These are phyloP conservation scores for Pandemis cinnamomeana DNA, from an alignment of 2,888 invertebrate species.

Conservation along the genomic window DNA sequence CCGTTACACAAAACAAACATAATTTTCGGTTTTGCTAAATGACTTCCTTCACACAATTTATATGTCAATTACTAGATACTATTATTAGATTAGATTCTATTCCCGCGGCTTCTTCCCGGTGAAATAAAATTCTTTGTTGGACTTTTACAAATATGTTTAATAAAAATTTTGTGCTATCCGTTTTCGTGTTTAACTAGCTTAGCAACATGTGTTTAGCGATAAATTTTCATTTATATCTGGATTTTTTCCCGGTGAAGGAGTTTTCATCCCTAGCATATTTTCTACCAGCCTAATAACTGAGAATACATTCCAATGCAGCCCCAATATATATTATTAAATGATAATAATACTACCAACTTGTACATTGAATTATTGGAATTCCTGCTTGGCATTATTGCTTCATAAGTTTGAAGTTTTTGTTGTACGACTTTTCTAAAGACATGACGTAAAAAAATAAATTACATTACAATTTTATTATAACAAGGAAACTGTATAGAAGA, in stretches of 20 bases:
- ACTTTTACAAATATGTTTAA: too few relatives aligned
- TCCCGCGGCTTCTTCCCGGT: too few relatives aligned
- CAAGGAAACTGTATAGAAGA: neutral
- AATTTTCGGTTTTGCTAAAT: neutral
- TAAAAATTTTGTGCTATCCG: too few relatives aligned
- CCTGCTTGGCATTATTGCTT: conserved; percentile 55
- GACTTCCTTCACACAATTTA: neutral
- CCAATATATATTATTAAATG: conserved; percentile 54
- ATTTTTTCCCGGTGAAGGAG: neutral
- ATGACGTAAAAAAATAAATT: neutral
- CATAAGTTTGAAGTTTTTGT: neutral
- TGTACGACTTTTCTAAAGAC: neutral
- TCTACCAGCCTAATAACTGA: conserved; percentile 24
- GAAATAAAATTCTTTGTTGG: too few relatives aligned
- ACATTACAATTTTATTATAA: too few relatives aligned
- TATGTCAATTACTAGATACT: too few relatives aligned
- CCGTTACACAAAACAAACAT: neutral
- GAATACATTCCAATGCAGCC: conserved; percentile 51
- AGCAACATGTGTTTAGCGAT: neutral
- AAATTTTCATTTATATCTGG: neutral
- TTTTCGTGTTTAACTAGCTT: too few relatives aligned
- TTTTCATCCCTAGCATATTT: conserved; percentile 11
- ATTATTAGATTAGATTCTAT: too few relatives aligned
- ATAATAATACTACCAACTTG: conserved; percentile 56
- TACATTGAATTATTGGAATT: conserved; percentile 74